A percentile compares a stretch with the other conserved stretches of the same genome.
phyloP scores from a whole-genome alignment of 2,888 invertebrate species.

The Electrophaes corylata region DNA sequence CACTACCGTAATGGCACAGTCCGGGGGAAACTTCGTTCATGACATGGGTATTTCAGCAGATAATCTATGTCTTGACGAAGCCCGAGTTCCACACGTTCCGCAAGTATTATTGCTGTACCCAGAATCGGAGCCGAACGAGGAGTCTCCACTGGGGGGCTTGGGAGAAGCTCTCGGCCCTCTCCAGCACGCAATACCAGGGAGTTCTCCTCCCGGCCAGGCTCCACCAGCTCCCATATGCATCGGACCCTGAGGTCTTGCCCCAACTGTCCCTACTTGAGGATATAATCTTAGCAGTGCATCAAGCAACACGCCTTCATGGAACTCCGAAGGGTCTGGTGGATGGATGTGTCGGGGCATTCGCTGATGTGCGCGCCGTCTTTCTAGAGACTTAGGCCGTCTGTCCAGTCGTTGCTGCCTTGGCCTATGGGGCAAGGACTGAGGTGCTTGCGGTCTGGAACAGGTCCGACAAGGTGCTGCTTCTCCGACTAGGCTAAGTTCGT shows the following conservation, averaged over 20 bases:
- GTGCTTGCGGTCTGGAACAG: conserved; percentile 79
- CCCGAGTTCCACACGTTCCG: conserved; percentile 87
- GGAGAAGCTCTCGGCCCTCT: conserved; percentile 81
- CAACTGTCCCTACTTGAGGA: conserved; percentile 88
- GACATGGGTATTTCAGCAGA: conserved; percentile 81
- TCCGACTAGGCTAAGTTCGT: conserved; percentile 87
- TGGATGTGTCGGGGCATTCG: conserved; percentile 82
- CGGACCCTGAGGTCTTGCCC: conserved; percentile 77
- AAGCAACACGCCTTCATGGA: conserved; percentile 91
- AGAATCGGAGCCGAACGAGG: conserved; percentile 93
- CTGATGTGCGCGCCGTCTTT: conserved; percentile 77
- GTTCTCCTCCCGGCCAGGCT: conserved; percentile 87
- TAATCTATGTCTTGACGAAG: conserved; percentile 78
- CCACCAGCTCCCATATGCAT: conserved; percentile 85
- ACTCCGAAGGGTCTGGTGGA: conserved; percentile 90
- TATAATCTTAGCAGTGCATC: conserved; percentile 89
- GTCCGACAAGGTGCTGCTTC: conserved; percentile 78
- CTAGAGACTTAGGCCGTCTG: conserved; percentile 82
- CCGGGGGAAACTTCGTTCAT: conserved; percentile 60
- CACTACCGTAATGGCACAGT: conserved; percentile 34
- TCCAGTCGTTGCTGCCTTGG: conserved; percentile 85
- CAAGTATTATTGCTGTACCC: conserved; percentile 93
- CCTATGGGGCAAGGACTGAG: conserved; percentile 82
- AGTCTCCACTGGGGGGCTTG: conserved; percentile 88
- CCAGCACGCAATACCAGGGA: conserved; percentile 84